Base-by-base conservation (phyloP, 2,888 invertebrate species). In the Saturnia pavonia region DNA sequence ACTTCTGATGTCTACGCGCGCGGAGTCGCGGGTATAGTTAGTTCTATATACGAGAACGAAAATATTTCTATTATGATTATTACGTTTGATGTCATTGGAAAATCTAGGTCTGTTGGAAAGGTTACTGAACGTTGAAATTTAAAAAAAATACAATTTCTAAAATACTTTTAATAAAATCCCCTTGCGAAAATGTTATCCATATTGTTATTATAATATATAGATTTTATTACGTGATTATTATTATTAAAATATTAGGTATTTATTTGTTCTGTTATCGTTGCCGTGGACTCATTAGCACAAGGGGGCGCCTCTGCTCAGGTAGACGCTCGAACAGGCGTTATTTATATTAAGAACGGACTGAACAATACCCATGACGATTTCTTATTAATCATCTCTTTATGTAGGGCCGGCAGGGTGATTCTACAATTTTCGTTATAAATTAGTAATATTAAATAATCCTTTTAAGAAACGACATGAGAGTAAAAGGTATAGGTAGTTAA, bases 371-470 rank as follows among this genome's bases (percentile, higher is more conserved):
- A 81, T 76, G 75, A 75, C 80, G 81, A 84, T 81, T 78, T 82
- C 84, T 82, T 87, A 90, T 91, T 91, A 91, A 91, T 91, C 90
- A 90, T 88, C 80, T 82, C 87, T 88, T 89, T 88, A 85, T 80
- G 71, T 77, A 67, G 74, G 74, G 80, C 88, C 88, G 86, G 76
- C 78, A 70, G 82, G 84, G 80, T 77, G 77, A 81, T 85, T 86
- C 85, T 43, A 43, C 67, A 0, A 67, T 54, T 70, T 54, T 11
- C 42, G 25, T 27, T 60, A 54, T 60, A 60, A 27, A 60, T 60
- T 27, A 60, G 9, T 27, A 60, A 22, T 45, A 45, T 45, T 42
- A 45, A 22, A 67, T 67, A 45, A 67, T 1, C 9, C 22, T 66
- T 25, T 25, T 12, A 43, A 25, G 14, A 12, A 51, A 51, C 9